Evolutionary conservation across 2,888 invertebrate genomes (phyloP), one percentile per base, ranked within the genome.

Genomic region (Athalia rosae): DNA sequence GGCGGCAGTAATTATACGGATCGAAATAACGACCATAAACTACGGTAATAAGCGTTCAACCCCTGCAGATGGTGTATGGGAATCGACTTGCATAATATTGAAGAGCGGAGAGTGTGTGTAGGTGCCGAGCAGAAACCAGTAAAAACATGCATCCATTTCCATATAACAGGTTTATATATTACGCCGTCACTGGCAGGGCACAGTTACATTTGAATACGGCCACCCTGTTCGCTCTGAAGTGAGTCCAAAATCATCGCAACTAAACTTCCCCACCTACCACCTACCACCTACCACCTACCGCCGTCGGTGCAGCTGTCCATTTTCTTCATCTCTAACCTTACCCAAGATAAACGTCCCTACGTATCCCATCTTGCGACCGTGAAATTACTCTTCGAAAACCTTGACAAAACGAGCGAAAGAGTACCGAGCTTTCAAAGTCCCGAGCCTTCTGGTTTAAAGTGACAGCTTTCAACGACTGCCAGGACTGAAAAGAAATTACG

Each of bases 131-230:
- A 64, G 85, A 84, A 84, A 85, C 84, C 84, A 81, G 87, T 87
- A 88, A 89, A 89, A 89, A 89, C 89, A 88, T 84, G 89, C 88
- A 89, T 89, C 88, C 85, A 89, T 89, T 89, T 89, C 89, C 89
- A 89, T 88, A 89, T 87, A 88, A 88, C 89, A 89, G 87, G 87
- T 89, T 89, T 89, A 89, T 87, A 88, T 88, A 88, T 89, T 87
- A 87, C 86, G 83, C 85, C 86, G 89, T 89, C 89, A 89, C 83
- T 83, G 85, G 84, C 89, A 89, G 88, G 85, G 85, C 86, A 86
- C 87, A 86, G 88, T 89, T 89, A 89, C 88, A 89, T 89, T 89
- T 89, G 87, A 89, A 89, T 88, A 86, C 86, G 86, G 85, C 61
- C 61, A 61, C 61, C 61, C 74, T 47, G 59, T 45, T 71, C 71